Evolutionary conservation across 2,113 vertebrate genomes (phyloP).

Genomic region (Oncorhynchus keta): DNA sequence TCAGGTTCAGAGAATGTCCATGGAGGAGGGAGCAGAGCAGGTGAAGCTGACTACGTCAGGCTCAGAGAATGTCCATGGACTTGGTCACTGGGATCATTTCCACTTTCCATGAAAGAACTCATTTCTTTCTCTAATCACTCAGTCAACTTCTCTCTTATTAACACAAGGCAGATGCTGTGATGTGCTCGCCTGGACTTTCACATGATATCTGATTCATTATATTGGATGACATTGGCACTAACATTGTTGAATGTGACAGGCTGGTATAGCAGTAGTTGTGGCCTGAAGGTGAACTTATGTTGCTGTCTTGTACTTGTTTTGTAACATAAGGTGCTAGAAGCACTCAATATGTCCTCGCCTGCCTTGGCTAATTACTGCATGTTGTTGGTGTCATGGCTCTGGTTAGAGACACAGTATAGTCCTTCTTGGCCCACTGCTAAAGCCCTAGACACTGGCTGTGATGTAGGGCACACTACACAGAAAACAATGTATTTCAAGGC

Average conservation of each 20-base stretch:
- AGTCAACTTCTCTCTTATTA: too few species aligned
- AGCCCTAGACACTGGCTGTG: background rate
- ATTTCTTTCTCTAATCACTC: background rate
- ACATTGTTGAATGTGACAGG: background rate
- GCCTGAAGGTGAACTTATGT: slow-evolving; percentile 34
- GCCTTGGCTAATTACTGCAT: slow-evolving; percentile 53
- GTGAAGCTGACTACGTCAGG: too few species aligned
- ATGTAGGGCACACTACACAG: too few species aligned
- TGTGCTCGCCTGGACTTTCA: background rate
- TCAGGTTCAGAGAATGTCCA: too few species aligned
- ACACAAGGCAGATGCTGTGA: background rate
- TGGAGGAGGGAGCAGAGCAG: too few species aligned
- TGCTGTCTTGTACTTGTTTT: slow-evolving; percentile 20
- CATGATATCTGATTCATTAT: too few species aligned
- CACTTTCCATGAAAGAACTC: background rate
- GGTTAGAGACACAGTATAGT: slow-evolving; percentile 31
- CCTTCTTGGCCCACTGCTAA: too few species aligned
- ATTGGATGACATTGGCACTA: too few species aligned
- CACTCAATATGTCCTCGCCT: slow-evolving; percentile 58
- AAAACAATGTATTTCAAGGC: too few species aligned
- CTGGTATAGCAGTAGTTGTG: slow-evolving; percentile 33
- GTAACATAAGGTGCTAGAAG: slow-evolving; percentile 58
- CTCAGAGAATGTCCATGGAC: too few species aligned
- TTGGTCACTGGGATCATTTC: too few species aligned
- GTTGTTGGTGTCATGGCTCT: slow-evolving; percentile 47